Base-by-base conservation (phyloP, 2,888 invertebrate species). In the Drymonia ruficornis region DNA sequence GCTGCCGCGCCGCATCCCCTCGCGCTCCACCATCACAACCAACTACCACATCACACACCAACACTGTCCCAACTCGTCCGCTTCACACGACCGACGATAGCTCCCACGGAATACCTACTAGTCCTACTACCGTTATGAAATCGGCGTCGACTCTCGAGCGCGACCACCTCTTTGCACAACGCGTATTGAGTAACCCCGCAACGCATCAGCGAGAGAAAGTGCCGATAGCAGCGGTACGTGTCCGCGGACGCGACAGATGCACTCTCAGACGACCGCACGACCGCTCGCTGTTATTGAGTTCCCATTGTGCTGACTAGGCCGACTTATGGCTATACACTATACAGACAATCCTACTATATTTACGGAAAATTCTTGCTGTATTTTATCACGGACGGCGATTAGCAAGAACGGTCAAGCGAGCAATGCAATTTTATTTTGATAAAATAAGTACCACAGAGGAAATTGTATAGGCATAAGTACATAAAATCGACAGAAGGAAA, bases 121-220 rank as follows among this genome's bases (percentile, higher is more conserved):
- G 81, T 82, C 69, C 67, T 72, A 82, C 83, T 86, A 83, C 81
- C 82, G 82, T 82, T 84, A 83, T 70, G 64, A 76, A 80, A 78
- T 81, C 74, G 65, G 63, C 81, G 81, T 75, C 74, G 60, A 63
- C 63, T 67, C 65, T n/a, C n/a, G n/a, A n/a, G n/a, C n/a, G n/a
- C 60, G 65, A 73, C 75, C 70, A 78, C 74, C 74, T 72, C 76
- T 86, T 84, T 86, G 80, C 84, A 85, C 86, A 83, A 84, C 80
- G 69, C 63, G 72, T 76, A 76, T 90, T 89, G 84, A 84, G 86
- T 87, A 89, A 89, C 80, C 72, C 78, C 75, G 78, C 83, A 80
- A 81, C 81, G 82, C 84, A 88, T 87, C 85, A 80, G 77, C 83
- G 79, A 84, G 90, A 87, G 91, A 91, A 91, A 91, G 91, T 91